Conservation (phyloP, 2,797 vertebrate species). For the Helarctos malayanus region DNA sequence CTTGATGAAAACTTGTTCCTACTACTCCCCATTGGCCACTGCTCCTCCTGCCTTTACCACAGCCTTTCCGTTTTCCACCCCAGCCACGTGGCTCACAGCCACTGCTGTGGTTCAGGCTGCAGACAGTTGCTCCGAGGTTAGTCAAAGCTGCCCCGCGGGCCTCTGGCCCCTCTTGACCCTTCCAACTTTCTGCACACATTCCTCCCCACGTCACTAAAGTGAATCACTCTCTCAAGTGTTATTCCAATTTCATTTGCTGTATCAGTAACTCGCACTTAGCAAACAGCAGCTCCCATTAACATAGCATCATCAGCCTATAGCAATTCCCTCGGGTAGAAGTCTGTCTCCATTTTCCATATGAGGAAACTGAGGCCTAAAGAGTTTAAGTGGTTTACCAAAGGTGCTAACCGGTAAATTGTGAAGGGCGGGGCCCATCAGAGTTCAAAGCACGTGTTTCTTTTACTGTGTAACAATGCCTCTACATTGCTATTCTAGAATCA, state of each 20-base stretch:
- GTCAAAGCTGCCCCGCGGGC: neutral
- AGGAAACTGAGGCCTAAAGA: neutral
- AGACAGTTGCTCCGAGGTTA: neutral
- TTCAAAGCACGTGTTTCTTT: neutral
- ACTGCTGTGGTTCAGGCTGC: neutral
- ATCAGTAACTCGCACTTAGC: neutral
- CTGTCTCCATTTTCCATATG: neutral
- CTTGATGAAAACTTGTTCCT: neutral
- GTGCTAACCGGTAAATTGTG: neutral
- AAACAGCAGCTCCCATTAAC: neutral
- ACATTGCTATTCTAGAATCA: neutral
- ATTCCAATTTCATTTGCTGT: neutral
- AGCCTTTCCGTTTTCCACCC: neutral
- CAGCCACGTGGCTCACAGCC: fast-evolving
- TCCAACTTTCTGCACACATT: neutral
- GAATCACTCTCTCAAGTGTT: neutral
- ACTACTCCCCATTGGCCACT: neutral
- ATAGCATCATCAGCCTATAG: neutral
- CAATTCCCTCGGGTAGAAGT: neutral
- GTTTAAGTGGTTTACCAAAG: neutral
- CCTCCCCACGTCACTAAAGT: neutral
- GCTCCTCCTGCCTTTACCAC: neutral
- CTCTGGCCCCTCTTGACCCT: neutral
- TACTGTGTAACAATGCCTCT: neutral
- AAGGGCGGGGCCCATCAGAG: neutral